Evolutionary conservation across 2,113 vertebrate genomes (phyloP), one percentile per base, ranked within the genome.

Genomic region (Ailuropoda melanoleuca): DNA sequence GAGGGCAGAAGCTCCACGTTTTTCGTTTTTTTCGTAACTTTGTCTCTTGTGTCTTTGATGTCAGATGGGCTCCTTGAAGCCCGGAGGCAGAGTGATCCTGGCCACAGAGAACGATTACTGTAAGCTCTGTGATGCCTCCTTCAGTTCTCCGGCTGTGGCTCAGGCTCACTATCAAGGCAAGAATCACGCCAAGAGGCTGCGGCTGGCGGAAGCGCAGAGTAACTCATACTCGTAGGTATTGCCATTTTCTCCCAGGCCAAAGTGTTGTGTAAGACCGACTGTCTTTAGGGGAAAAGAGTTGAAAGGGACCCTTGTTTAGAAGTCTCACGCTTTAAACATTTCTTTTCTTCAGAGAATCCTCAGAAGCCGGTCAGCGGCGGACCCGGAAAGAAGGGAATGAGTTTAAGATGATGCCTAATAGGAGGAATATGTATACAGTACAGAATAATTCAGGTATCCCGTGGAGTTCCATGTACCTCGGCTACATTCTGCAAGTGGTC

Each of bases 91-190:
- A 93, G 99, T 99, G 98, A 99, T 99, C 98, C 98, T 99, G 99
- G 99, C 99, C 97, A 99, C 99, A 2, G 99, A 99, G 98, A 99
- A 99, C 3, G 99, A 99, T 98, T 99, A 99, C 98, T 99, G 99
- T 98, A 99, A 99, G 98, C 99, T 99, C 89, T 99, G 99, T 10
- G 99, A 99, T 0, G 99, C 99, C 96, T 99, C 99, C 23, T 99
- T 99, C 98, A 99, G 99, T 31, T 99, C 99, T 3, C 99, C 99
- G 0, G 99, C 99, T 6, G 99, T 99, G 90, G 99, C 99, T 0
- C 99, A 99, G 98, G 99, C 99, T 53, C 99, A 99, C 98, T 99
- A 99, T 98, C 99, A 99, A 98, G 99, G 99, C 93, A 99, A 99
- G 94, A 99, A 99, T 97, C 99, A 99, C 1, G 99, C 99, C 98